These are phyloP conservation scores for Gonioctena quinquepunctata DNA, from an alignment of 1,140 invertebrate genomes.

Conservation along the genomic window DNA sequence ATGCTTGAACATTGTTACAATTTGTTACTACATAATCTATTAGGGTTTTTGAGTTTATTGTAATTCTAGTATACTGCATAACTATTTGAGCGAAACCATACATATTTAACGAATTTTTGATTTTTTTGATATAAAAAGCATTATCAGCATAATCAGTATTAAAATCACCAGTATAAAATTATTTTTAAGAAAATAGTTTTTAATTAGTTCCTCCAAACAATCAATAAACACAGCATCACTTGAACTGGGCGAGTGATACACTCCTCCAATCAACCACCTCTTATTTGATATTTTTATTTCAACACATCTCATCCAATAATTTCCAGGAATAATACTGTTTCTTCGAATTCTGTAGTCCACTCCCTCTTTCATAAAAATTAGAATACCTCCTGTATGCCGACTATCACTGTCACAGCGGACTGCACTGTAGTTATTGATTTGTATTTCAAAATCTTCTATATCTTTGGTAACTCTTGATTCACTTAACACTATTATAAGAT, in stretches of 20 bases:
- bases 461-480: neutral
- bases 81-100: no score
- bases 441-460: neutral
- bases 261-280: neutral
- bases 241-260: neutral
- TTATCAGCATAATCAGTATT: neutral
- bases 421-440: neutral
- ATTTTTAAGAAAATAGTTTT: constrained; percentile 2
- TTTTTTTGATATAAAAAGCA: no score
- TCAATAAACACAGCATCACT: neutral
- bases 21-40: no score
- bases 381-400: neutral
- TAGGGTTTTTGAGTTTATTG: no score
- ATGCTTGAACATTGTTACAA: no score
- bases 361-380: constrained; percentile 1
- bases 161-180: constrained; percentile 1
- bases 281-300: neutral
- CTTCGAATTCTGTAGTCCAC: constrained; percentile 3
- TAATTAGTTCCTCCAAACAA: constrained; percentile 2
- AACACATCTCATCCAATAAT: constrained; percentile 4
- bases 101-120: no score
- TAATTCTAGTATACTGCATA: no score
- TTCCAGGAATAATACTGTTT: constrained; percentile 5
- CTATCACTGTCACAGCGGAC: constrained; percentile 5
- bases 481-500: constrained; percentile 1